These are phyloP conservation scores for Copidosoma floridanum DNA, from an alignment of 1,140 invertebrate genomes.

Conservation along the genomic window DNA sequence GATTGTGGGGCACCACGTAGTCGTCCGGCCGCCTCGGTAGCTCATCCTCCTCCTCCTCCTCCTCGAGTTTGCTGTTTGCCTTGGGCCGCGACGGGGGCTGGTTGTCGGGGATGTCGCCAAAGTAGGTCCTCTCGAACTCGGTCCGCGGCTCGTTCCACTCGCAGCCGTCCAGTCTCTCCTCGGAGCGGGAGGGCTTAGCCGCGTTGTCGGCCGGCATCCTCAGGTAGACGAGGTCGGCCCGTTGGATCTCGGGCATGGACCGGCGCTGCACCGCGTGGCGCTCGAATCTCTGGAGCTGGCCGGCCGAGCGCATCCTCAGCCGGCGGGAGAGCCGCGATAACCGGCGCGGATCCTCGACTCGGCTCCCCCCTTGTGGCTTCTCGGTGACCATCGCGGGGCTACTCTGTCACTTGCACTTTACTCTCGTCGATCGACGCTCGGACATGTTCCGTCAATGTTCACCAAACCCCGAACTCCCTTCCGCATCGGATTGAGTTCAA, in stretches of 20 bases:
- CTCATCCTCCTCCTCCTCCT: slow-evolving; percentile 6
- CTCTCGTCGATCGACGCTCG: no score
- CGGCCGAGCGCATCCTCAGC: background rate
- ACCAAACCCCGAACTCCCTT: no score
- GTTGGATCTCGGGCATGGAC: slow-evolving; percentile 44
- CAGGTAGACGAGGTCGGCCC: slow-evolving; percentile 40
- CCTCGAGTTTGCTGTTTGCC: background rate
- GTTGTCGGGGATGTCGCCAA: slow-evolving; percentile 35
- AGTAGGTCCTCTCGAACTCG: slow-evolving; percentile 47
- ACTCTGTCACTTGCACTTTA: no score
- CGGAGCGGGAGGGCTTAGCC: background rate
- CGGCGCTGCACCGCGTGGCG: slow-evolving; percentile 36
- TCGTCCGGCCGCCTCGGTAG: slow-evolving; percentile 16
- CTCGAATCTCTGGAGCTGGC: slow-evolving; percentile 15
- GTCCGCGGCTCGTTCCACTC: slow-evolving; percentile 45
- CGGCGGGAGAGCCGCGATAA: slow-evolving; percentile 26
- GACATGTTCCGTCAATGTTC: no score
- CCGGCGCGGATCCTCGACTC: slow-evolving; percentile 40
- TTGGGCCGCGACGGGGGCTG: background rate
- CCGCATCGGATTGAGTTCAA: no score
- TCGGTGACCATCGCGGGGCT: slow-evolving; percentile 1
- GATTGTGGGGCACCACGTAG: slow-evolving; percentile 17
- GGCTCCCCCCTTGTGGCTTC: no score
- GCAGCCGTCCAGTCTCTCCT: slow-evolving; percentile 24
- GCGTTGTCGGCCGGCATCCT: background rate